Percentiles rank a stretch among this genome's conserved stretches.
Evolutionary conservation across 35 echinoderm and acorn worm species (phyloP).

Genomic region (Hemicentrotus pulcherrimus): DNA sequence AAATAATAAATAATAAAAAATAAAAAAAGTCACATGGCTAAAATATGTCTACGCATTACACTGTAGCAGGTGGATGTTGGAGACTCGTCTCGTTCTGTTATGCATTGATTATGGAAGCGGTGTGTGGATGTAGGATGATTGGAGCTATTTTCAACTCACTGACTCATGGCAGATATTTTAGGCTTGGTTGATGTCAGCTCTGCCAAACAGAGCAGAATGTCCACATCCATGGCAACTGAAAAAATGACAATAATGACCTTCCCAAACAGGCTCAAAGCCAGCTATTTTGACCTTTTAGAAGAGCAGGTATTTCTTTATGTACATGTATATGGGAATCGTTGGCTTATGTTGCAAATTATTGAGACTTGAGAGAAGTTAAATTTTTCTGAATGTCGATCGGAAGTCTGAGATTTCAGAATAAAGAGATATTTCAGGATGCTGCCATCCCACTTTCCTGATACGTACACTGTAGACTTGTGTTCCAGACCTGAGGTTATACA

Average conservation of each 20-base stretch:
- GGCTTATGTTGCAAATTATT: neutral
- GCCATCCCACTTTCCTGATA: too few relatives aligned
- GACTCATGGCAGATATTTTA: constrained; percentile 12
- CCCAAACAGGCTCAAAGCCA: neutral
- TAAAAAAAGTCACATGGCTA: too few relatives aligned
- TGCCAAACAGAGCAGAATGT: constrained; percentile 10
- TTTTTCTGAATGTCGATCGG: neutral
- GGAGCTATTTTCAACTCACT: constrained; percentile 9
- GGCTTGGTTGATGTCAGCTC: neutral
- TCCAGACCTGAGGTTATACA: too few relatives aligned
- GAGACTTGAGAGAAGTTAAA: neutral
- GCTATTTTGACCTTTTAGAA: neutral
- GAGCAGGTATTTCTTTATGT: neutral
- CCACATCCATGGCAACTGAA: neutral
- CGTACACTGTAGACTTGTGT: too few relatives aligned
- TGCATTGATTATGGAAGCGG: neutral
- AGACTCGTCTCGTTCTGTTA: neutral
- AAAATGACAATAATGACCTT: constrained; percentile 19
- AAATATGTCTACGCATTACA: neutral
- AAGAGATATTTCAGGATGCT: too few relatives aligned
- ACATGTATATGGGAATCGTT: neutral
- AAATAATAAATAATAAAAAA: too few relatives aligned
- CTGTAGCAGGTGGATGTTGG: neutral
- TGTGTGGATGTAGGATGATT: neutral
- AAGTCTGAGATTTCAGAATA: neutral